Conservation (phyloP, 2,113 vertebrate genomes). For the Varanus komodoensis region DNA sequence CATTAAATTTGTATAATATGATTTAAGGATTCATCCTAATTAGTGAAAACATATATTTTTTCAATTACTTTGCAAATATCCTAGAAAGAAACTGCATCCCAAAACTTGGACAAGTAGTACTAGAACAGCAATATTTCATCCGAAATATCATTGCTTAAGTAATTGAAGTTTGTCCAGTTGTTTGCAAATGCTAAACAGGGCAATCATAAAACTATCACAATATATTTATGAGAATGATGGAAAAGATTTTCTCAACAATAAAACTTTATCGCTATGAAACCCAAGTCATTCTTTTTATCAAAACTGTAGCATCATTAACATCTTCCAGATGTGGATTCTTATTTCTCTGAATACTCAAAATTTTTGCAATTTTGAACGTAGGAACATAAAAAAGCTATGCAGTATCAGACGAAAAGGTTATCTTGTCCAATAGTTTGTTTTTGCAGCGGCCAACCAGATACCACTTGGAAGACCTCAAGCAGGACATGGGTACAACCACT, state of each 20-base stretch:
- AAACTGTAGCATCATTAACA: conserved; percentile 20
- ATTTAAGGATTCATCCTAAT: not conserved
- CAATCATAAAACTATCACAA: not conserved
- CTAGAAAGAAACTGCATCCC: not conserved
- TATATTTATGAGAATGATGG: not conserved
- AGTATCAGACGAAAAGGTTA: too few relatives aligned
- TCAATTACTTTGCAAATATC: not conserved
- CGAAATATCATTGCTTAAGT: conserved; percentile 21
- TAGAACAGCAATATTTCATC: not conserved
- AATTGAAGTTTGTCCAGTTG: not conserved
- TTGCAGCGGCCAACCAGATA: too few relatives aligned
- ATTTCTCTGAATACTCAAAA: conserved; percentile 36
- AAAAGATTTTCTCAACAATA: conserved; percentile 2
- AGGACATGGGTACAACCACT: too few relatives aligned
- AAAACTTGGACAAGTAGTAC: not conserved
- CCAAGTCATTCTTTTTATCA: conserved; percentile 12
- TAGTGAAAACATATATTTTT: not conserved
- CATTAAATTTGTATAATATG: not conserved
- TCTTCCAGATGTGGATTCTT: not conserved
- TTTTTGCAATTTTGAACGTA: not conserved
- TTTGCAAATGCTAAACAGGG: not conserved
- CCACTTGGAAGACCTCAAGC: too few relatives aligned
- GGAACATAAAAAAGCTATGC: too few relatives aligned
- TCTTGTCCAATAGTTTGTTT: too few relatives aligned
- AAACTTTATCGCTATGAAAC: not conserved